These are phyloP conservation scores for Xestobium rufovillosum DNA, from an alignment of 2,888 invertebrate genomes.

Conservation along the genomic window DNA sequence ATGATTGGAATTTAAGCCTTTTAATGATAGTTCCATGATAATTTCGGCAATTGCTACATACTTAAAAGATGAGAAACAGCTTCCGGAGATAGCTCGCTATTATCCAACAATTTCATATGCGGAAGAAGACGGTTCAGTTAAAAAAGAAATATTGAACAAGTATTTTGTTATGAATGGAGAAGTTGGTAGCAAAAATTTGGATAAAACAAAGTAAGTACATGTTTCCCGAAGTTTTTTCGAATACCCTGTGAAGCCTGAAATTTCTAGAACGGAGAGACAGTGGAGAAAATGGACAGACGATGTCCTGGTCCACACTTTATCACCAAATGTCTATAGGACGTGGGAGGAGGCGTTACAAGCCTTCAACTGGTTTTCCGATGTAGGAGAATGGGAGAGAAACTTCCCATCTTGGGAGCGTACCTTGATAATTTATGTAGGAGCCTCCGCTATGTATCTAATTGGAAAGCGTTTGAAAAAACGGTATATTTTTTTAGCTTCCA, in stretches of 20 bases:
- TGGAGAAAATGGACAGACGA: conserved; percentile 96
- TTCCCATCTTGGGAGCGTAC: conserved; percentile 81
- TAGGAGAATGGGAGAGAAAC: conserved; percentile 85
- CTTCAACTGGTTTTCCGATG: conserved; percentile 89
- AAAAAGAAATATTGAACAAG: conserved; percentile 74
- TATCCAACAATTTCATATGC: conserved; percentile 66
- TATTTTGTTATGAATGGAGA: conserved; percentile 76
- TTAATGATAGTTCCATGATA: conserved; percentile 92
- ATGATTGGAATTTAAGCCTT: conserved; percentile 49
- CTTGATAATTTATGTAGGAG: conserved; percentile 86
- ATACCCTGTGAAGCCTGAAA: too few species aligned
- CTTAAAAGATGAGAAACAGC: conserved; percentile 53
- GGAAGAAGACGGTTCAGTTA: conserved; percentile 60
- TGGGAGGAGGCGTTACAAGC: conserved; percentile 78
- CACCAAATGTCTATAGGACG: conserved; percentile 94
- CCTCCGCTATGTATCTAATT: conserved; percentile 88
- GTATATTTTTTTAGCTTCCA: conserved; percentile 37
- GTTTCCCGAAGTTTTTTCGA: conserved; percentile 29
- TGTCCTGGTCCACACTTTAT: conserved; percentile 83
- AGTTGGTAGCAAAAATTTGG: conserved; percentile 46
- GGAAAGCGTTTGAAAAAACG: conserved; percentile 80
- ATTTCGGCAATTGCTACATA: conserved; percentile 80
- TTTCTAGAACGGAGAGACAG: conserved; percentile 77
- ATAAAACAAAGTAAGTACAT: conserved; percentile 51
- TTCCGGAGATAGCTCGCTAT: conserved; percentile 65